phyloP scores from a whole-genome alignment of 92 coral and sea anemone species.

The Porites rus region DNA sequence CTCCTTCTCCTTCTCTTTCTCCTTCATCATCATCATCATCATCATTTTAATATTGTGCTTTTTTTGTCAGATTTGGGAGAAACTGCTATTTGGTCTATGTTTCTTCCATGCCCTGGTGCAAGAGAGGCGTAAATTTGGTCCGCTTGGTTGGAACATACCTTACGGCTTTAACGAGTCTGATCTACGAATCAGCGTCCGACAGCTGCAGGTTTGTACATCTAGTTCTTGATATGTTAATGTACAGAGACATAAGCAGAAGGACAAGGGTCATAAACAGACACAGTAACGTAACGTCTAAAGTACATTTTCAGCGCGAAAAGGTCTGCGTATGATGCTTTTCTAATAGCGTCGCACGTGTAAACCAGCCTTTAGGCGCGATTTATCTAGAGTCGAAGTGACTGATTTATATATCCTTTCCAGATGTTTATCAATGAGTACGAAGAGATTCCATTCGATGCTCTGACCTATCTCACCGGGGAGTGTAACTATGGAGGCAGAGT shows the following conservation, averaged over 20 bases:
- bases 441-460: slow-evolving; percentile 94
- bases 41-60: background rate
- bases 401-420: slow-evolving; percentile 43
- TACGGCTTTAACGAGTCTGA: slow-evolving; percentile 99
- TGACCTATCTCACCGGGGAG: slow-evolving; percentile 97
- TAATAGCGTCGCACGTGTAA: too few relatives aligned
- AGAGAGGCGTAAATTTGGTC: slow-evolving; percentile 98
- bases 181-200: slow-evolving; percentile 95
- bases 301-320: too few relatives aligned
- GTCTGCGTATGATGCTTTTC: too few relatives aligned
- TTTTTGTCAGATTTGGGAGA: slow-evolving; percentile 83
- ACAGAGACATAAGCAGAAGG: too few relatives aligned
- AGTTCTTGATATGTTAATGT: background rate
- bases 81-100: slow-evolving; percentile 95
- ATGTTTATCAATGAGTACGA: slow-evolving; percentile 99
- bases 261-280: too few relatives aligned
- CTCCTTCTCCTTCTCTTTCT: too few relatives aligned
- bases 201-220: slow-evolving; percentile 83
- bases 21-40: too few relatives aligned
- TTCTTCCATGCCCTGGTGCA: slow-evolving; percentile 99
- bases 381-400: background rate
- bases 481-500: slow-evolving; percentile 99
- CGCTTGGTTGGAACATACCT: slow-evolving; percentile 99
- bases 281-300: too few relatives aligned
- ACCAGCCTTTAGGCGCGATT: too few relatives aligned